Conservation (phyloP, 2,888 invertebrate genomes). For the Melanostoma scalare region DNA sequence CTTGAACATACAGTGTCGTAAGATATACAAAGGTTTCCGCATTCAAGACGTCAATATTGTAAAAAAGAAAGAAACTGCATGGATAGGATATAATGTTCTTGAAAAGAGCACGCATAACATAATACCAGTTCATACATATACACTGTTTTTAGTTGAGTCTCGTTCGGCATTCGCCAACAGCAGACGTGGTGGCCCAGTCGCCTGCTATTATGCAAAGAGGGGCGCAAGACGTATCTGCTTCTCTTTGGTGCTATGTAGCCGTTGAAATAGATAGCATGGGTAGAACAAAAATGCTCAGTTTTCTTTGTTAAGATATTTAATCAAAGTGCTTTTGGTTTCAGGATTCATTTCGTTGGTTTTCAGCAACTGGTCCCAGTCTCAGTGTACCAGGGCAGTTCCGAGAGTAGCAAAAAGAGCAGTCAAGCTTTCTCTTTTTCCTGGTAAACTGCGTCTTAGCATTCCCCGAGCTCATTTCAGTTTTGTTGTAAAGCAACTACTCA, state of each 20-base stretch:
- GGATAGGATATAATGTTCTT: conserved; percentile 52
- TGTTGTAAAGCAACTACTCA: too few species aligned
- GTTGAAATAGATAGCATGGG: neutral
- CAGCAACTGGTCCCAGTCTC: conserved; percentile 43
- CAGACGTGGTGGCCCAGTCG: too few species aligned
- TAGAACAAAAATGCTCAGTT: conserved; percentile 40
- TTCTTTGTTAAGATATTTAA: conserved; percentile 49
- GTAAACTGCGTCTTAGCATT: neutral
- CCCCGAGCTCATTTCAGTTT: neutral
- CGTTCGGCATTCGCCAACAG: conserved; percentile 25
- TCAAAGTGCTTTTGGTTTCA: conserved; percentile 49
- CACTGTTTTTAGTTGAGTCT: conserved; percentile 35
- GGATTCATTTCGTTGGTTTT: conserved; percentile 32
- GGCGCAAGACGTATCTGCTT: conserved; percentile 31
- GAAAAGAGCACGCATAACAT: conserved; percentile 48
- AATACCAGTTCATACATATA: conserved; percentile 19
- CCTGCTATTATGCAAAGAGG: conserved; percentile 21
- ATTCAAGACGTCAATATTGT: conserved; percentile 66
- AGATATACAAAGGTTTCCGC: conserved; percentile 59
- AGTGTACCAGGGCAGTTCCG: conserved; percentile 55
- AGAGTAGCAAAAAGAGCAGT: conserved; percentile 66
- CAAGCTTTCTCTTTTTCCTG: conserved; percentile 23
- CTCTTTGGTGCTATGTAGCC: neutral
- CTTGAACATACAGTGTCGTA: conserved; percentile 29
- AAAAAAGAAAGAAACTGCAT: conserved; percentile 14